These are phyloP conservation scores for Hypselothyrea guttata DNA, from an alignment of 2,888 invertebrate species.

Conservation along the genomic window DNA sequence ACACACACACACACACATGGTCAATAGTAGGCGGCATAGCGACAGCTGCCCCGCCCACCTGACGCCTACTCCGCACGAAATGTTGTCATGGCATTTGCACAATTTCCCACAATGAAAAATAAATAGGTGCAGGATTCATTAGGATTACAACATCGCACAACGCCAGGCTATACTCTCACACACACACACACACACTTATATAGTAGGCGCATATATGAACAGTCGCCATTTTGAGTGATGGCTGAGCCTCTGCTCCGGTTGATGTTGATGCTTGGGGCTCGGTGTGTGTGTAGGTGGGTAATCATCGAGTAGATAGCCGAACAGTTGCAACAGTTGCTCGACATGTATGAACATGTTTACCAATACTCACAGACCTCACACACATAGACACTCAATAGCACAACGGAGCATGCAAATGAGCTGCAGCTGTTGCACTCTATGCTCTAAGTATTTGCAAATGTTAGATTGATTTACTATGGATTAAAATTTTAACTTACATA, in stretches of 20 bases:
- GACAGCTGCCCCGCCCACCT: constrained; percentile 7
- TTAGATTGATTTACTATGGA: too few relatives aligned
- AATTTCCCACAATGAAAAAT: constrained; percentile 77
- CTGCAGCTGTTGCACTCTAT: constrained; percentile 22
- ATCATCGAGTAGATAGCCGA: constrained; percentile 38
- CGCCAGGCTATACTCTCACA: constrained; percentile 8
- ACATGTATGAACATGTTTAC: constrained; percentile 23
- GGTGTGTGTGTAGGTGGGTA: constrained; percentile 8
- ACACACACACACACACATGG: constrained; percentile 14
- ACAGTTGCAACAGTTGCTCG: constrained; percentile 37
- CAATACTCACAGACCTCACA: constrained; percentile 15
- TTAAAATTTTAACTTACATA: too few relatives aligned
- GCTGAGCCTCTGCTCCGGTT: constrained; percentile 19
- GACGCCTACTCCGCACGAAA: constrained; percentile 45
- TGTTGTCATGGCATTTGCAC: constrained; percentile 76
- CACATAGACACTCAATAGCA: not conserved
- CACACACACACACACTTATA: constrained; percentile 8
- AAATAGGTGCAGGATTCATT: constrained; percentile 77
- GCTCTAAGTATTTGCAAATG: too few relatives aligned
- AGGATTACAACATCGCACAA: constrained; percentile 66
- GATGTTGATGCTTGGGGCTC: not conserved
- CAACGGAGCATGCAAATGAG: constrained; percentile 38
- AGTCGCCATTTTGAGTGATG: constrained; percentile 47
- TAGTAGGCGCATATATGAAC: constrained; percentile 26
- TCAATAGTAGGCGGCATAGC: constrained; percentile 26